phyloP scores from a whole-genome alignment of 2,797 vertebrate species.

The Thamnophis elegans region DNA sequence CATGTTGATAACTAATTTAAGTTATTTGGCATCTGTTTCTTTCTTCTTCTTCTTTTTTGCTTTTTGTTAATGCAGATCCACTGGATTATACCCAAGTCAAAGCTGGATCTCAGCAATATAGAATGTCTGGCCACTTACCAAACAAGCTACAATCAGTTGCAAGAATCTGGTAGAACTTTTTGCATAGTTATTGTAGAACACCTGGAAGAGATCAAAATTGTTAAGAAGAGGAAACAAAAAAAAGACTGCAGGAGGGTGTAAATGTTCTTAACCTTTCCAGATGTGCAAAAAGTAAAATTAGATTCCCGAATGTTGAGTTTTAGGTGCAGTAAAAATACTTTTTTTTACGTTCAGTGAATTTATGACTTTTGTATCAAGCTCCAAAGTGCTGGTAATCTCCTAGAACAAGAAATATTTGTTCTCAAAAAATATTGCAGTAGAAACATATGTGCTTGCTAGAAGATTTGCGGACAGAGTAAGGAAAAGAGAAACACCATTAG shows the following conservation, averaged over 20 bases:
- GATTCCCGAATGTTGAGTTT: background rate
- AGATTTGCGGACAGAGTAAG: constrained; percentile 23
- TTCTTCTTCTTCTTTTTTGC: background rate
- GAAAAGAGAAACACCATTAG: constrained; percentile 35
- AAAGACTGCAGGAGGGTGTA: background rate
- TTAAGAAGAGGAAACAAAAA: background rate
- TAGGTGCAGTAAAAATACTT: constrained; percentile 27
- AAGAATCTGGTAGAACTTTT: background rate
- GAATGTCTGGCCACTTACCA: background rate
- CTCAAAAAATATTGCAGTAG: constrained; percentile 6
- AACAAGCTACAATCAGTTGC: background rate
- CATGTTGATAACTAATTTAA: background rate
- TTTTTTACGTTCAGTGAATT: background rate
- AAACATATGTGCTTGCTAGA: constrained; percentile 30
- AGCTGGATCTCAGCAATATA: background rate
- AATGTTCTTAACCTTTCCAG: background rate
- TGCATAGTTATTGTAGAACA: background rate
- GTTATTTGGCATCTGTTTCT: background rate
- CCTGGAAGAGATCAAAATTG: constrained; percentile 4
- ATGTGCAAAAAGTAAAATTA: constrained; percentile 19
- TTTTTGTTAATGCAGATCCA: background rate
- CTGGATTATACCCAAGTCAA: background rate
- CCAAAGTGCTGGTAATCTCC: constrained; percentile 31
- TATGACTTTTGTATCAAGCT: background rate
- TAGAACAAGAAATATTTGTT: constrained; percentile 10